phyloP scores from a whole-genome alignment of 2,113 vertebrate genomes.

The Oryzias woworae region DNA sequence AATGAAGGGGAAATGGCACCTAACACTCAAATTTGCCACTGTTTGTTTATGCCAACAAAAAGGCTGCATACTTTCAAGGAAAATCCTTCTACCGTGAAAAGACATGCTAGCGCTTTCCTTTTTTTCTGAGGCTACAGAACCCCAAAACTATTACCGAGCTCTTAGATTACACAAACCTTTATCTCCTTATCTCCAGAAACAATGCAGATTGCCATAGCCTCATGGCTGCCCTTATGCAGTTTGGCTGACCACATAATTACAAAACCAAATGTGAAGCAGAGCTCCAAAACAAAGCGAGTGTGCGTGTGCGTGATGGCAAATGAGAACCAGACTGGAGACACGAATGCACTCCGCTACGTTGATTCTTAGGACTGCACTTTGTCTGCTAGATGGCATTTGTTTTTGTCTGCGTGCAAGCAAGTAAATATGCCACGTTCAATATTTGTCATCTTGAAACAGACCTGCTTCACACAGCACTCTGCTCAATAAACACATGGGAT shows the following conservation, averaged over 20 bases:
- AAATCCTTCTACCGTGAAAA: background rate
- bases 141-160: background rate
- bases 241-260: slow-evolving; percentile 32
- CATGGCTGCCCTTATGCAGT: slow-evolving; percentile 19
- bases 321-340: slow-evolving; percentile 39
- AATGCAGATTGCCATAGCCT: slow-evolving; percentile 9
- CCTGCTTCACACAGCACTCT: slow-evolving; percentile 11
- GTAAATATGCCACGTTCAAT: slow-evolving; percentile 34
- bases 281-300: slow-evolving; percentile 2
- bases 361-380: slow-evolving; percentile 19
- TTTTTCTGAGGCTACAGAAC: background rate
- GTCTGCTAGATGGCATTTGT: slow-evolving; percentile 25
- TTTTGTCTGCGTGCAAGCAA: slow-evolving; percentile 15
- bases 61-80: background rate
- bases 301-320: slow-evolving; percentile 16
- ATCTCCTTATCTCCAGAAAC: background rate
- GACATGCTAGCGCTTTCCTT: background rate
- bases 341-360: slow-evolving; percentile 26
- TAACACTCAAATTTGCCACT: too few species aligned
- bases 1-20: too few species aligned
- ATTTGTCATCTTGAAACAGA: slow-evolving; percentile 24
- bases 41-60: background rate
- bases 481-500: background rate
- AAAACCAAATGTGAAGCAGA: slow-evolving; percentile 42
- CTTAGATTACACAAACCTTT: too few species aligned